Percentiles rank a stretch among this genome's conserved stretches.
Evolutionary conservation across 2,113 vertebrate genomes (phyloP).

Genomic region (Blennius ocellaris): DNA sequence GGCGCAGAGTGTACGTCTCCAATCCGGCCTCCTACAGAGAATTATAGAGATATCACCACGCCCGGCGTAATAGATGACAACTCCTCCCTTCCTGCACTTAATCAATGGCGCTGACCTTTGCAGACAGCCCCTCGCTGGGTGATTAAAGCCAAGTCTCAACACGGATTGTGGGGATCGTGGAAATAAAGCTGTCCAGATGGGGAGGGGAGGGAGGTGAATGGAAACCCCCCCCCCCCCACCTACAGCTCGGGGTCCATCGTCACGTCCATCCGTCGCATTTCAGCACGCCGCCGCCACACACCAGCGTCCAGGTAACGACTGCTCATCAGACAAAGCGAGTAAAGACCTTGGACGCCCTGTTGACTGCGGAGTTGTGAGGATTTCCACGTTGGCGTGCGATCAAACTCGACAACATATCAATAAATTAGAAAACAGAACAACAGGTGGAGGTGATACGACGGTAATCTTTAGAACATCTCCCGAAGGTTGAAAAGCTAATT

Average conservation of each 20-base stretch:
- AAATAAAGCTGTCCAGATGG: slow-evolving; percentile 66
- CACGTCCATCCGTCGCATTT: slow-evolving; percentile 44
- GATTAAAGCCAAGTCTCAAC: slow-evolving; percentile 80
- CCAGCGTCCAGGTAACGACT: slow-evolving; percentile 19
- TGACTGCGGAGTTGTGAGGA: neutral
- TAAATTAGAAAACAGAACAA: no score
- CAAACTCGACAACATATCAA: no score
- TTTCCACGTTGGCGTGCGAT: no score
- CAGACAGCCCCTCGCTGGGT: slow-evolving; percentile 78
- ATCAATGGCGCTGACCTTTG: slow-evolving; percentile 83
- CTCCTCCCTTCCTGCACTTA: slow-evolving; percentile 68
- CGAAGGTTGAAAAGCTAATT: no score
- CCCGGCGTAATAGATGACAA: slow-evolving; percentile 77
- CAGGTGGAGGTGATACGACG: no score
- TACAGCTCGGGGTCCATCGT: slow-evolving; percentile 36
- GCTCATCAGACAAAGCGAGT: slow-evolving; percentile 22
- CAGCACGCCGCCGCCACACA: slow-evolving; percentile 14
- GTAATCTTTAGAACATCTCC: no score
- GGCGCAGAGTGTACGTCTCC: slow-evolving; percentile 32
- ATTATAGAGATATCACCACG: slow-evolving; percentile 71
- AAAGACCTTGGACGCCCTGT: neutral
- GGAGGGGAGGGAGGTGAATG: slow-evolving; percentile 41
- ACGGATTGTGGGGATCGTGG: slow-evolving; percentile 46
- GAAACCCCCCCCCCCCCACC: no score
- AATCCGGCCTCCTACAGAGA: slow-evolving; percentile 58